Percentiles rank a stretch among this genome's conserved stretches.
Evolutionary conservation across 2,888 invertebrate genomes (phyloP).

Genomic region (Agonopterix heracliana): DNA sequence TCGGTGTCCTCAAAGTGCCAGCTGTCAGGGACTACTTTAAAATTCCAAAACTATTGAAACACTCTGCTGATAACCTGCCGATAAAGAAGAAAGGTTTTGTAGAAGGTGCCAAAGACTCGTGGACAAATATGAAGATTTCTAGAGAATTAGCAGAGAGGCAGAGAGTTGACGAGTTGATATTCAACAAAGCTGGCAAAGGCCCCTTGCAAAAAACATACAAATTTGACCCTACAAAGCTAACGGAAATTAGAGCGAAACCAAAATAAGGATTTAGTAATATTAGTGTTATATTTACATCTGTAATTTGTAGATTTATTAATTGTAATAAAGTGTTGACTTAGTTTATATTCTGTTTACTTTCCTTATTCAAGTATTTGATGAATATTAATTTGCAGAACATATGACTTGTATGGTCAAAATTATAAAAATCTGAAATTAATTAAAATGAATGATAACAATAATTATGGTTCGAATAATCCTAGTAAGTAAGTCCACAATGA

Average conservation of each 20-base stretch:
- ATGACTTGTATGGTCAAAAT: no score
- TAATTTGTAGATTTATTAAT: conserved; percentile 6
- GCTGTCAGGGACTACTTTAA: conserved; percentile 84
- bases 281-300: conserved; percentile 1
- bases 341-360: background rate
- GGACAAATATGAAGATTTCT: conserved; percentile 88
- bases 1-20: conserved; percentile 84
- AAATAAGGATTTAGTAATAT: conserved; percentile 42
- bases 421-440: no score
- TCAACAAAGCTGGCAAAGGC: conserved; percentile 89
- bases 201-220: conserved; percentile 92
- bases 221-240: conserved; percentile 84
- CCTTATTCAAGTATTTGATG: no score
- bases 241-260: conserved; percentile 73
- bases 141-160: conserved; percentile 86
- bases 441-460: no score
- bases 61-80: conserved; percentile 75
- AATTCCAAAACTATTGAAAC: conserved; percentile 79
- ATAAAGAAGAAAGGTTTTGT: conserved; percentile 86
- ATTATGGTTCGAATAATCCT: no score
- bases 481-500: no score
- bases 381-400: no score
- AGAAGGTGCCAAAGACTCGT: conserved; percentile 86
- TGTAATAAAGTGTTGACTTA: conserved; percentile 10
- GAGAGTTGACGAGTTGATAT: conserved; percentile 84